Conservation (phyloP, 2,113 vertebrate species). For the Poicephalus gulielmi region DNA sequence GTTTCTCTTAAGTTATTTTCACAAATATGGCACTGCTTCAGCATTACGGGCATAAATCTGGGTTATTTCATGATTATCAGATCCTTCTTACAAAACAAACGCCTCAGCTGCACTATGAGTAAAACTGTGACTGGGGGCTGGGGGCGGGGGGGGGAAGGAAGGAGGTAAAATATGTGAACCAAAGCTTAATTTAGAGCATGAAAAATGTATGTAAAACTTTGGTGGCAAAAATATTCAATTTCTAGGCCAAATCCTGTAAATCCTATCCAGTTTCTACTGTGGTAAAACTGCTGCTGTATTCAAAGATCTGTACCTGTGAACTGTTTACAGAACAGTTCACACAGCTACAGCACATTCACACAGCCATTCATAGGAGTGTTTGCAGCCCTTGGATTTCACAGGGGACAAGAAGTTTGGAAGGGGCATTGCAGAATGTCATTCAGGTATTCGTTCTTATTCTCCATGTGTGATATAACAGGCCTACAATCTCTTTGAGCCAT, state of each 20-base stretch:
- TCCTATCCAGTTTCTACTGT: background rate
- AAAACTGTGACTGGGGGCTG: background rate
- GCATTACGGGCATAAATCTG: conserved; percentile 34
- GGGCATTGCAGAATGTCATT: background rate
- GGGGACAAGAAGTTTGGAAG: background rate
- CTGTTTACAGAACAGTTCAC: background rate
- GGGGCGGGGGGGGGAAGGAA: background rate
- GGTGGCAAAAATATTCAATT: background rate
- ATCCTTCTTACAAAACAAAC: conserved; percentile 49
- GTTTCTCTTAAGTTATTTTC: conserved; percentile 29
- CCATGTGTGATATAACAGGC: background rate
- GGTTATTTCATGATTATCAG: conserved; percentile 38
- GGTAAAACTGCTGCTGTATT: background rate
- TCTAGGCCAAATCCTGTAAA: conserved; percentile 35
- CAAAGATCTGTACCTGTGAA: background rate
- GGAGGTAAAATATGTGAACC: background rate
- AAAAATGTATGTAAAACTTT: conserved; percentile 10
- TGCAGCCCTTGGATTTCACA: background rate
- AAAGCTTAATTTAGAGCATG: conserved; percentile 20
- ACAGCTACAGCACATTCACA: background rate
- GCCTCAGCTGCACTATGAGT: background rate
- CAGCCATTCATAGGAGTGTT: background rate
- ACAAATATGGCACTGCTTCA: conserved; percentile 47
- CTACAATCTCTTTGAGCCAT: background rate
- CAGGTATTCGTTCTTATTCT: background rate